Base-by-base conservation (phyloP, 2,797 vertebrate genomes). In the Novumbra hubbsi region DNA sequence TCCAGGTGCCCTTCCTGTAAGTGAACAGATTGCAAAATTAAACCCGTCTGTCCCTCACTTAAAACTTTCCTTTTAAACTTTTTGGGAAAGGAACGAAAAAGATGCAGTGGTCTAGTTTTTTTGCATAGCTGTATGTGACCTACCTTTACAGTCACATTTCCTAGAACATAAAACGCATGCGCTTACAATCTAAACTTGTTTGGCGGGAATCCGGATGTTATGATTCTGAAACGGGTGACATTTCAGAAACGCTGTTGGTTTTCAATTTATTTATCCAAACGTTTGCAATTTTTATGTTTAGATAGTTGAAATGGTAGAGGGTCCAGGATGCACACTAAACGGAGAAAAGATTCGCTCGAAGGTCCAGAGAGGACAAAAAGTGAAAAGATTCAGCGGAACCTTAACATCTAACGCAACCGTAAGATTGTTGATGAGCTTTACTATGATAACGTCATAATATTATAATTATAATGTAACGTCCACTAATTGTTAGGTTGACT, bases 231-330 rank as follows among this genome's bases (percentile, higher is more conserved):
- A 50, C 12, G 2, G 24, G 55, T 60, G 24, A 24, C 11, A 14
- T 17, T n/a, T n/a, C n/a, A n/a, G n/a, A n/a, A n/a, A n/a, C 21
- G 55, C n/a, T 55, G 16, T 57, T 2, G 0, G 21, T 14, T 24
- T 21, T 60, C 24, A 1, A 60, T 27, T 14, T 24, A 21, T 60
- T 11, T 14, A 60, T 27, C 11, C 1, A 60, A 60, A 24, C 3
- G 21, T 60, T 60, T 60, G 55, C 55, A 60, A 27, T 3, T 9
- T 38, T 11, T 52, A 21, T 30, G n/a, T 69, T 72, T 14, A 68
- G 15, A 52, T 0, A 5, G 1, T 0, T 0, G 68, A 49, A 24
- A 98, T 98, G 96, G 96, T 98, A 72, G 97, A 98, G 77, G 97
- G 97, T 0, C 96, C 96, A 0, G 93, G 96, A 0, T 97, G 96